Evolutionary conservation across 1,140 invertebrate species (phyloP), one percentile per base, ranked within the genome.

Genomic region (Sitophilus oryzae): DNA sequence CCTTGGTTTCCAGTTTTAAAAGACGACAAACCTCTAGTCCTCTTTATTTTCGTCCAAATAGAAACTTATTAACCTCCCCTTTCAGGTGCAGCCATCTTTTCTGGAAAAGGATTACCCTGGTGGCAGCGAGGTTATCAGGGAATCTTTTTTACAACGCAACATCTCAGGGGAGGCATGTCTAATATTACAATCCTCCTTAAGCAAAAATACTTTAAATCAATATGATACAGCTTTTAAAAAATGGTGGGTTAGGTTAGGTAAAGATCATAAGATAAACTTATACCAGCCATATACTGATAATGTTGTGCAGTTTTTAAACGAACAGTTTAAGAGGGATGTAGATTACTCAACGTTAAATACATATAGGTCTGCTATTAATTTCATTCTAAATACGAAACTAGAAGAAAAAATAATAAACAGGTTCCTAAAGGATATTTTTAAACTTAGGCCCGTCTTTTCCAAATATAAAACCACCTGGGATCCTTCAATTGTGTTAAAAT

Each of bases 1-100:
- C 54, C 58, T 11, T 62, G 49, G 53, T 61, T 40, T 21, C 66
- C 55, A 21, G 37, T 23, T 65, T 62, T 37, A 56, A 23, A 6
- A 22, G 10, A 30, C n/a, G 20, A 44, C 19, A 21, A 2, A 11
- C 20, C 10, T 8, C 10, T 6, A 19, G 23, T 10, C 16, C 42
- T 14, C 11, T 44, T 21, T 19, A 3, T 44, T 22, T 44, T 10
- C 1, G n/a, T 2, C 42, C 42, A 10, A 20, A 23, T 2, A 44
- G 11, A 15, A 11, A 44, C 11, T 21, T 44, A 44, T 15, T 44
- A 40, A 40, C 9, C 37, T 15, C 9, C 37, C 42, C 19, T 20
- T 44, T 44, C 6, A 21, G 19, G 42, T 21, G 21, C 37, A 40
- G 16, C 37, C 37, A 11, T 40, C 16, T 15, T 15, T 15, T n/a